Evolutionary conservation across 2,888 invertebrate species (phyloP), one percentile per base, ranked within the genome.

Genomic region (Andrena camellia): DNA sequence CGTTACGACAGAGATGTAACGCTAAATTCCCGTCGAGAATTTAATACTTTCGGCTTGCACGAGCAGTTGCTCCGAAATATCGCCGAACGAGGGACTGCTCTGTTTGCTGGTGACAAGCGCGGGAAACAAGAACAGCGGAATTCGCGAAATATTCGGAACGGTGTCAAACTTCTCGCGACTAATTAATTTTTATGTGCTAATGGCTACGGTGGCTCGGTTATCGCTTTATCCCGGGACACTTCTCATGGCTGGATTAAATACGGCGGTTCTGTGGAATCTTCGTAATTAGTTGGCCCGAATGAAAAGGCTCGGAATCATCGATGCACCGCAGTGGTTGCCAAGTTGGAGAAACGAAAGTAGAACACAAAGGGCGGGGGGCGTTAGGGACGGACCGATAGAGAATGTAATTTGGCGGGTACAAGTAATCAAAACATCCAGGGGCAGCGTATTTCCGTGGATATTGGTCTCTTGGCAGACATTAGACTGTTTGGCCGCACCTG

Each of bases 401-500:
- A 35, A 31, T 57, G 75, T 81, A 82, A 81, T 71, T 57, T 68
- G 75, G 71, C 81, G 75, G 67, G 71, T 50, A 71, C 62, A 50
- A 64, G 75, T 75, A 76, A 81, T 81, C 75, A 71, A 81, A 82
- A 62, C 71, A 57, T 69, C 66, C 60, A 29, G 48, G 48, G 59
- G 60, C 33, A 70, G 74, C 72, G 80, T 63, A 73, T 79, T 81
- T 52, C 69, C 17, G 17, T 13, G 79, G 57, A 67, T 78, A 78
- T 69, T 68, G 59, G 72, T 74, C 73, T 80, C 66, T 57, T 29
- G 70, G 80, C 70, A 76, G 71, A 66, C 33, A 73, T 57, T 63
- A 68, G 59, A 79, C 63, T 77, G 57, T 77, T 80, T 66, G 77
- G 54, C 20, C 62, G 57, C 84, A 86, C 66, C 74, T 86, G 80